These are phyloP conservation scores for Clarias fuscus DNA, from an alignment of 2,797 vertebrate genomes.

Conservation along the genomic window DNA sequence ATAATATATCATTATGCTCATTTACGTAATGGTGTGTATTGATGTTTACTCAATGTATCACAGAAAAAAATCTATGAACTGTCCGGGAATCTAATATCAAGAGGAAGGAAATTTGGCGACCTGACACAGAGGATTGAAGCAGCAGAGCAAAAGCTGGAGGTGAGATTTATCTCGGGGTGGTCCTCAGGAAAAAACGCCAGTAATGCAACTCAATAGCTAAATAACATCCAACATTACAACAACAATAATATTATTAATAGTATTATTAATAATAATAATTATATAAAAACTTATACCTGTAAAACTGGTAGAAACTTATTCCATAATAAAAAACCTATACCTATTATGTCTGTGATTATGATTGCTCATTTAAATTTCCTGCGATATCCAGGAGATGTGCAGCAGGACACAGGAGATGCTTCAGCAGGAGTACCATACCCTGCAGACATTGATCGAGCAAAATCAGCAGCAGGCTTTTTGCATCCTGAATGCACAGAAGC, in stretches of 20 bases:
- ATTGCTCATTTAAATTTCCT: neutral
- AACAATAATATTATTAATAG: no score
- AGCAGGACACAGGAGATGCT: neutral
- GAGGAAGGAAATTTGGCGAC: neutral
- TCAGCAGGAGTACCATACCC: slow-evolving; percentile 5
- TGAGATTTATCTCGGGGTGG: neutral
- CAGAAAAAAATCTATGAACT: neutral
- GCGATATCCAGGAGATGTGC: slow-evolving; percentile 21
- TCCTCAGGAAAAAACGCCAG: no score
- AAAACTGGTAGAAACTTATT: no score
- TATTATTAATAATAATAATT: no score
- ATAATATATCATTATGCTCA: neutral
- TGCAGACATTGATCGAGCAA: slow-evolving; percentile 29
- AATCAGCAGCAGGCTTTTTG: slow-evolving; percentile 41
- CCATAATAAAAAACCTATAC: neutral
- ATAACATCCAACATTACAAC: no score
- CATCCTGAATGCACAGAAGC: slow-evolving; percentile 3
- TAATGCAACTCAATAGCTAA: no score
- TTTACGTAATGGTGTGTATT: neutral
- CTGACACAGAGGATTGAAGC: neutral
- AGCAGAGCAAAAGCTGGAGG: slow-evolving; percentile 19
- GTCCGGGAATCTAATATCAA: neutral
- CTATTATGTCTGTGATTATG: neutral
- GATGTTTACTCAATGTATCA: neutral
- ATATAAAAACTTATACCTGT: no score